Percentiles rank a stretch among this genome's conserved stretches.
Conservation (phyloP, 2,797 vertebrate species). For the Danio albolineatus region DNA sequence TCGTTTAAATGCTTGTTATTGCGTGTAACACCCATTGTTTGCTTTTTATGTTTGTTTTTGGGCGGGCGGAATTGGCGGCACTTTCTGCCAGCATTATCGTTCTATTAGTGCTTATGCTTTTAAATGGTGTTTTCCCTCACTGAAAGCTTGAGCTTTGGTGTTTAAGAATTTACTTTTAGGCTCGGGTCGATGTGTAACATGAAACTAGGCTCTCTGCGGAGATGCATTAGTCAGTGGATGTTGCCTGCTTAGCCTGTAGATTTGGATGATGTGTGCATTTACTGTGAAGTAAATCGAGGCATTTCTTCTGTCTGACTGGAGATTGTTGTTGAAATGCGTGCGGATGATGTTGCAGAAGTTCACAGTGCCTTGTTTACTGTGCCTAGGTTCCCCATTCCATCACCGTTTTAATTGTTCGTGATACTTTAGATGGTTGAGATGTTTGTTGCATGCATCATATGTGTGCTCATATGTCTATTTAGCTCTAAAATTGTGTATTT, state of each 20-base stretch:
- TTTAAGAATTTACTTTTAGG: neutral
- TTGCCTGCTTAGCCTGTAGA: constrained; percentile 36
- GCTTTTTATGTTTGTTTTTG: constrained; percentile 21
- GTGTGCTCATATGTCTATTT: neutral
- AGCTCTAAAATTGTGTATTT: neutral
- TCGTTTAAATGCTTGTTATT: neutral
- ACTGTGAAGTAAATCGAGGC: neutral
- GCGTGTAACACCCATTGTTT: neutral
- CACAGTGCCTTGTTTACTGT: neutral
- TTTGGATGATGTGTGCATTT: constrained; percentile 15
- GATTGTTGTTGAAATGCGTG: constrained; percentile 3
- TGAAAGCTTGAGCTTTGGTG: neutral
- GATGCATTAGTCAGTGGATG: constrained; percentile 31
- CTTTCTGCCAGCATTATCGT: neutral
- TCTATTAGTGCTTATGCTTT: neutral
- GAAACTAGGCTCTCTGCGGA: constrained; percentile 14
- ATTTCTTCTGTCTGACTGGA: constrained; percentile 4
- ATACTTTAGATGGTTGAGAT: neutral
- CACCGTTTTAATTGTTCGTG: neutral
- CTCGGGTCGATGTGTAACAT: constrained; percentile 34
- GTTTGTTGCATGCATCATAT: neutral
- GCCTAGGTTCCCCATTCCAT: neutral
- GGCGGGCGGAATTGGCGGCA: constrained; percentile 10
- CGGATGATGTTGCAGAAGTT: neutral
- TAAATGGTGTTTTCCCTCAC: neutral